These are phyloP conservation scores for Hippocampus mohnikei DNA, from an alignment of 2,113 vertebrate species.

Conservation along the genomic window DNA sequence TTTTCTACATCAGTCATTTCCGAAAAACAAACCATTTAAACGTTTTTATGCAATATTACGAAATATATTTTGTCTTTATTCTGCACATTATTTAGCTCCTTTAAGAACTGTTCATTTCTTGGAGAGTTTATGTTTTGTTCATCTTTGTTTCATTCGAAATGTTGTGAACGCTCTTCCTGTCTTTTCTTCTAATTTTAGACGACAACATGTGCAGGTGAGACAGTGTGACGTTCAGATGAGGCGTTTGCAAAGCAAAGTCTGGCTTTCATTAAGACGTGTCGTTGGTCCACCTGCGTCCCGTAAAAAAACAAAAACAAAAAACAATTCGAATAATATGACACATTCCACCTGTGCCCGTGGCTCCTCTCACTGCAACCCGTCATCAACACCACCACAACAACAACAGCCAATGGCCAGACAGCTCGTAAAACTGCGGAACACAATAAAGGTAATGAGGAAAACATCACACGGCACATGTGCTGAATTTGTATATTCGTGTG, in stretches of 20 bases:
- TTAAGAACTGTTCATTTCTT: too few relatives aligned
- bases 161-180: too few relatives aligned
- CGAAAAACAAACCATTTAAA: too few relatives aligned
- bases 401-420: neutral
- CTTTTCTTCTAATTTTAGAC: neutral
- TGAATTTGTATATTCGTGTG: neutral
- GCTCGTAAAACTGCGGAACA: neutral
- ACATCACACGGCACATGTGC: neutral
- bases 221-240: neutral
- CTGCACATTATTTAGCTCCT: too few relatives aligned
- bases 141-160: too few relatives aligned
- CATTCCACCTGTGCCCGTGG: conserved; percentile 3
- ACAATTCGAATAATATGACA: too few relatives aligned
- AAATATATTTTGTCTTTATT: too few relatives aligned
- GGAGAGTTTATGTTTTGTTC: too few relatives aligned
- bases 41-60: too few relatives aligned
- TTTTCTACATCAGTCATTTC: too few relatives aligned
- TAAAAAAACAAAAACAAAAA: neutral
- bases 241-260: neutral
- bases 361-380: neutral
- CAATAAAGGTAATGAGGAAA: neutral
- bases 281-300: neutral
- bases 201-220: neutral
- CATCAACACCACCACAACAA: neutral
- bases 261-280: neutral